Percentiles rank a stretch among this genome's conserved stretches.
These are phyloP conservation scores for Laticauda laticaudata DNA, from an alignment of 2,113 vertebrate genomes.

Conservation along the genomic window DNA sequence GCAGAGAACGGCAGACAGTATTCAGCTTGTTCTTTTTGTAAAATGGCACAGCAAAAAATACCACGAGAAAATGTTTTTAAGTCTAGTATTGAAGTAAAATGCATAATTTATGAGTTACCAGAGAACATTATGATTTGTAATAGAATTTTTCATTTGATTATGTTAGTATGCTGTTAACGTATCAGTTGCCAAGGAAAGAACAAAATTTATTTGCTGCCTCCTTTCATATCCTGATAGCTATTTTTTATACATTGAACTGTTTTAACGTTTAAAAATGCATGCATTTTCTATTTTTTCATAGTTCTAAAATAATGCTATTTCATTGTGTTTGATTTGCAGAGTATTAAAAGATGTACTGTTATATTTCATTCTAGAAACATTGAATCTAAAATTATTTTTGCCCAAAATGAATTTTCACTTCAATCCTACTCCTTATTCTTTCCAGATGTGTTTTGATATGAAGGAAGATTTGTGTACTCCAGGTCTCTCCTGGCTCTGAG, in stretches of 20 bases:
- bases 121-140: neutral
- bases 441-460: neutral
- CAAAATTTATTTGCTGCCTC: slow-evolving; percentile 19
- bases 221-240: neutral
- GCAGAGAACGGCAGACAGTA: neutral
- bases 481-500: neutral
- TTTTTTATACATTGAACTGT: neutral
- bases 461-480: neutral
- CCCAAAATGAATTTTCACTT: neutral
- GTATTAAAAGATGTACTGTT: neutral
- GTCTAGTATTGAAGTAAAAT: slow-evolving; percentile 18
- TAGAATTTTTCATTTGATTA: slow-evolving; percentile 14
- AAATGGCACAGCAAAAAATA: neutral
- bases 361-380: neutral
- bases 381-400: neutral
- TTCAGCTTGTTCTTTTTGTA: slow-evolving; percentile 8
- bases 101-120: slow-evolving; percentile 40
- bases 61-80: neutral
- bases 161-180: neutral
- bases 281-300: neutral
- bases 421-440: neutral
- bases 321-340: neutral
- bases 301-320: neutral
- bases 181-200: neutral
- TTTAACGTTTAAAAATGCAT: neutral